phyloP scores from a whole-genome alignment of 2,113 vertebrate species.

The Ammospiza nelsoni region DNA sequence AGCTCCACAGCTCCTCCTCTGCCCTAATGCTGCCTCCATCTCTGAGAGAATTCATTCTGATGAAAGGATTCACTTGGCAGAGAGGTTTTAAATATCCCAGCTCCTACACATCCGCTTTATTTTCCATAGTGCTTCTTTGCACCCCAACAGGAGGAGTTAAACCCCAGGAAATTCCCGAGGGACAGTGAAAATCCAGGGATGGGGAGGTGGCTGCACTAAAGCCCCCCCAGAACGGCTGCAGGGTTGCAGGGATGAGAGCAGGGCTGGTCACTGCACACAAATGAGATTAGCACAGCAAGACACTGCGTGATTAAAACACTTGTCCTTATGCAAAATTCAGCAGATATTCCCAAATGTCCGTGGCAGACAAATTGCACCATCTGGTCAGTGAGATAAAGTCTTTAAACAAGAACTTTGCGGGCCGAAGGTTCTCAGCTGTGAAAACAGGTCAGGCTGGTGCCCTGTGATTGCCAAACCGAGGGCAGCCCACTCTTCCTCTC shows the following conservation, averaged over 20 bases:
- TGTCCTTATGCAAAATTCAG: slow-evolving; percentile 68
- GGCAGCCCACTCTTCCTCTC: not conserved
- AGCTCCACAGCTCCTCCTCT: not conserved
- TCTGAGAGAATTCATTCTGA: not conserved
- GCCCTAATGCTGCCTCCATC: not conserved
- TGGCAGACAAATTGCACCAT: slow-evolving; percentile 66
- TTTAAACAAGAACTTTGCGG: slow-evolving; percentile 24
- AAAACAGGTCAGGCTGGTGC: not conserved
- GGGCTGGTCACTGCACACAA: slow-evolving; percentile 5
- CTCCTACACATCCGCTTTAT: not conserved
- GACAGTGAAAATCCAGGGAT: not conserved
- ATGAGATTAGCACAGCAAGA: slow-evolving; percentile 34
- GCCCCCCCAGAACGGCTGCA: not conserved
- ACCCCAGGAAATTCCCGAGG: not conserved
- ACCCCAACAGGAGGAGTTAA: not conserved
- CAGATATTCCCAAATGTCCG: slow-evolving; percentile 18
- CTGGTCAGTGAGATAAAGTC: slow-evolving; percentile 62
- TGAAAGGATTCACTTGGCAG: not conserved
- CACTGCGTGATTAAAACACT: slow-evolving; percentile 38
- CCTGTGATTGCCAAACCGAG: not conserved
- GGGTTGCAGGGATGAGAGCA: not conserved
- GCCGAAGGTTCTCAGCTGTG: not conserved
- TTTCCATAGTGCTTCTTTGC: not conserved
- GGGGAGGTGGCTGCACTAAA: not conserved
- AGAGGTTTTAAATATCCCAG: not conserved